A percentile compares a stretch with the other conserved stretches of the same genome.
Conservation (phyloP, 1,140 invertebrate species). For the Drosophila ananassae region DNA sequence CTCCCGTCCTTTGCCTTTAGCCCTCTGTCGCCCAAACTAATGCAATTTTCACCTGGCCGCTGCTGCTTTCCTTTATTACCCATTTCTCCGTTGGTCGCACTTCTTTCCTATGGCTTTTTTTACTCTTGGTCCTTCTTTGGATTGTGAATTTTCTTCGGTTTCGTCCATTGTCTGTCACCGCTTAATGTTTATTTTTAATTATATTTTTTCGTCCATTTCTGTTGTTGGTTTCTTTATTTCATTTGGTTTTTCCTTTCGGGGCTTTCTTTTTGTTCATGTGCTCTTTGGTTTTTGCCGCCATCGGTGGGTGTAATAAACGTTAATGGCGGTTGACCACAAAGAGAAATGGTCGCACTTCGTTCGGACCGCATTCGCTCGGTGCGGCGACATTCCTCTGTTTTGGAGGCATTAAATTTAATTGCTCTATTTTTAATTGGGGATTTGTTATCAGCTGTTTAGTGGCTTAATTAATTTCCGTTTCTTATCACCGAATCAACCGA, state of each 20-base stretch:
- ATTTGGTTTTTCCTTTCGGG: slow-evolving; percentile 22
- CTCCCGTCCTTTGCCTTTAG: background rate
- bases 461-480: slow-evolving; percentile 70
- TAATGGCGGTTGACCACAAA: slow-evolving; percentile 80
- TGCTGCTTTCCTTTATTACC: slow-evolving; percentile 62
- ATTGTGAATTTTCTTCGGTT: slow-evolving; percentile 26
- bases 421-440: slow-evolving; percentile 67
- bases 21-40: slow-evolving; percentile 23
- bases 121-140: background rate
- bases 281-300: slow-evolving; percentile 73
- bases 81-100: slow-evolving; percentile 30
- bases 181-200: slow-evolving; percentile 82
- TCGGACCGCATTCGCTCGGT: slow-evolving; percentile 42
- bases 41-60: slow-evolving; percentile 75
- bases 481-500: slow-evolving; percentile 30
- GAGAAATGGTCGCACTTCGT: slow-evolving; percentile 75
- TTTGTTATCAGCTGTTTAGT: slow-evolving; percentile 78
- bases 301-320: slow-evolving; percentile 77
- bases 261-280: slow-evolving; percentile 40
- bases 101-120: slow-evolving; percentile 22
- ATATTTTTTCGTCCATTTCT: slow-evolving; percentile 65
- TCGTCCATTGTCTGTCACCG: slow-evolving; percentile 57
- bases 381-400: slow-evolving; percentile 37
- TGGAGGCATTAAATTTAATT: slow-evolving; percentile 66
- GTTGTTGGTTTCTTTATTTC: slow-evolving; percentile 41